Conservation (phyloP, 2,113 vertebrate genomes). For the Romanogobio albipinnatus region DNA sequence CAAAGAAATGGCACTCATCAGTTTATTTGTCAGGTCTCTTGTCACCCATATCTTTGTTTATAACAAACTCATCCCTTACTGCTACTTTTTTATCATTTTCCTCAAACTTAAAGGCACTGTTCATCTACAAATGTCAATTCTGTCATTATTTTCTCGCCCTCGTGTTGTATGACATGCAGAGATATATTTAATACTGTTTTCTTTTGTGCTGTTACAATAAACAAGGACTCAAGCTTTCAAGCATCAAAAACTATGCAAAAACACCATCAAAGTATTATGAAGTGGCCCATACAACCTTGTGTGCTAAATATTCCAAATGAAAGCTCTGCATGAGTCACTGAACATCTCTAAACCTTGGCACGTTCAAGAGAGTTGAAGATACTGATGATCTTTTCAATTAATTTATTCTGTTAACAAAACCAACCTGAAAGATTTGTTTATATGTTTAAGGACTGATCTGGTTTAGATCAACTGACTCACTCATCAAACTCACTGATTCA, state of each 20-base stretch:
- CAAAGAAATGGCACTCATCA: background rate
- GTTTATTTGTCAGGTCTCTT: constrained; percentile 9
- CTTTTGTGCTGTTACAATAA: background rate
- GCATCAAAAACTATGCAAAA: background rate
- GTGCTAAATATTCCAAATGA: background rate
- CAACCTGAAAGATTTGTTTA: background rate
- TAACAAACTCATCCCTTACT: background rate
- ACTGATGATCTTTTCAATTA: background rate
- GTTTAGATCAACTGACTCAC: background rate
- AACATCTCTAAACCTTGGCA: background rate
- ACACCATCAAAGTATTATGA: background rate
- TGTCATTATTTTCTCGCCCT: constrained; percentile 6
- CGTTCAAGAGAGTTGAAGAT: background rate
- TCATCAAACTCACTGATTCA: background rate
- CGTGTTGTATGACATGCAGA: background rate
- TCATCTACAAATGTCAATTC: constrained; percentile 18
- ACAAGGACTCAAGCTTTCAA: background rate
- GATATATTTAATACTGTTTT: background rate
- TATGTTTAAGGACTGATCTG: background rate
- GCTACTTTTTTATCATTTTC: background rate
- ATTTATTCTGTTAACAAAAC: background rate
- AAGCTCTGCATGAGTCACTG: background rate
- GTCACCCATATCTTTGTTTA: background rate
- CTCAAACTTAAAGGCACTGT: background rate
- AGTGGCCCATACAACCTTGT: background rate